Percentiles rank a stretch among this genome's conserved stretches.
phyloP scores from a whole-genome alignment of 2,797 vertebrate genomes.

The Liparis tanakae region DNA sequence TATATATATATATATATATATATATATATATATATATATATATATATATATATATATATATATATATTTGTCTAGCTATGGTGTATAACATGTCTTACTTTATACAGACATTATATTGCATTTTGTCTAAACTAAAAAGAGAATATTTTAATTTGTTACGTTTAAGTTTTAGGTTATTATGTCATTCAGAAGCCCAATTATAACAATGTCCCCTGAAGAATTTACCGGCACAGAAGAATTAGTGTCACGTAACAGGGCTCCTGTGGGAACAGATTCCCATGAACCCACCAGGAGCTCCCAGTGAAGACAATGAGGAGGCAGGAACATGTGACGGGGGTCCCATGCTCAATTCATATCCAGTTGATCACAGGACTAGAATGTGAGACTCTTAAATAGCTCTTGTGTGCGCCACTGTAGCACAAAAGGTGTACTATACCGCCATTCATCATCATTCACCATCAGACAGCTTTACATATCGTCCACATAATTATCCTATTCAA shows the following conservation, averaged over 20 bases:
- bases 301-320: constrained; percentile 18
- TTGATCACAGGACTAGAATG: not conserved
- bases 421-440: not conserved
- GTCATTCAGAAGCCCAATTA: not conserved
- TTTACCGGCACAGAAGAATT: not conserved
- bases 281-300: constrained; percentile 10
- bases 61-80: not conserved
- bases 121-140: not conserved
- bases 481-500: constrained; percentile 39
- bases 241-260: not conserved
- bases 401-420: constrained; percentile 6
- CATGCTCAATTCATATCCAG: constrained; percentile 6
- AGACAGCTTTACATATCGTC: constrained; percentile 12
- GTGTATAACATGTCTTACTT: not conserved
- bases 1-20: too few relatives aligned
- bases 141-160: not conserved
- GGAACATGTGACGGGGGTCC: constrained; percentile 5
- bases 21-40: too few relatives aligned
- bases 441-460: constrained; percentile 19
- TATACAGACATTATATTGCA: not conserved
- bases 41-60: too few relatives aligned
- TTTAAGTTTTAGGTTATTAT: not conserved
- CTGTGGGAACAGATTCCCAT: not conserved
- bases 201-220: not conserved
- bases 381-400: not conserved